These are phyloP conservation scores for Chiroxiphia lanceolata DNA, from an alignment of 2,797 vertebrate species.

Conservation along the genomic window DNA sequence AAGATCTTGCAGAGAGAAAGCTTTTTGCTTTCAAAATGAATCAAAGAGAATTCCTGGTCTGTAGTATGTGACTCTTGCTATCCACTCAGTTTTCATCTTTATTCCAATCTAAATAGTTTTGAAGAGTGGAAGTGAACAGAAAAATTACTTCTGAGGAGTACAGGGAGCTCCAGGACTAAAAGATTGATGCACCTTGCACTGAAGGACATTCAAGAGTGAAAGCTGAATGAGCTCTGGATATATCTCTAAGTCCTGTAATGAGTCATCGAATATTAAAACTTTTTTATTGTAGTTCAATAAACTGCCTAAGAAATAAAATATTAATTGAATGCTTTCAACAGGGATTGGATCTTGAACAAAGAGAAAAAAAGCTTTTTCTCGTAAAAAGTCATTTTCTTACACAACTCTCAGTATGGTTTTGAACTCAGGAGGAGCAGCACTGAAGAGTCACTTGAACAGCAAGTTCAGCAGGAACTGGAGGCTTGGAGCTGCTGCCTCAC, in stretches of 20 bases:
- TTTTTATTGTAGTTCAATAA: neutral
- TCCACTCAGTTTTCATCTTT: neutral
- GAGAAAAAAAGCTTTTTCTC: neutral
- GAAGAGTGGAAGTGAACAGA: neutral
- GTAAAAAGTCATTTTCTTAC: neutral
- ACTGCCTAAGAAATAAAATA: neutral
- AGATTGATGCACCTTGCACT: neutral
- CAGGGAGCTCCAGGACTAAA: neutral
- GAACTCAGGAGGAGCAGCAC: neutral
- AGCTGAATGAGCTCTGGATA: neutral
- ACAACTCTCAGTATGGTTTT: neutral
- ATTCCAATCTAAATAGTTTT: neutral
- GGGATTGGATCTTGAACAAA: neutral
- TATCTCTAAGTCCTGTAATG: neutral
- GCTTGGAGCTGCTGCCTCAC: neutral
- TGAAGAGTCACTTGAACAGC: neutral
- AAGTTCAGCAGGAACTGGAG: neutral
- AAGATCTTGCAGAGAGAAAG: neutral
- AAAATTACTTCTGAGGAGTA: neutral
- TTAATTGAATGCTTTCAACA: neutral
- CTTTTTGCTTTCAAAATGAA: neutral
- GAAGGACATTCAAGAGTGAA: neutral
- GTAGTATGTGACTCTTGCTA: neutral
- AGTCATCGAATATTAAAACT: neutral
- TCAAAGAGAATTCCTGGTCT: neutral